phyloP scores from a whole-genome alignment of 2,888 invertebrate genomes.

The Molorchus minor region DNA sequence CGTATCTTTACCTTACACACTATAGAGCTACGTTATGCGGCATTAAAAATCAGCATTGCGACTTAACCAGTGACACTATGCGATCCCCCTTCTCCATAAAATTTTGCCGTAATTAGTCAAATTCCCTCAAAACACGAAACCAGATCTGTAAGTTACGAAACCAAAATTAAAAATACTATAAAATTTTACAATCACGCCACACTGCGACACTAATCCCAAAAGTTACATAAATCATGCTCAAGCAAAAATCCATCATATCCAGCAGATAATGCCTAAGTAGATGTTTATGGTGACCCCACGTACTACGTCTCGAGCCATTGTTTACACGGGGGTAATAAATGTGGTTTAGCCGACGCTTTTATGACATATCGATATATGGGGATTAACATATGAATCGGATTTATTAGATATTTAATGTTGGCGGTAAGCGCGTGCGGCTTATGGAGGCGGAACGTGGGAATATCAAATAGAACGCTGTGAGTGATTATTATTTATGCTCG shows the following conservation, averaged over 20 bases:
- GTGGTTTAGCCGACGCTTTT: slow-evolving; percentile 58
- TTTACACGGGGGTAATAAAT: slow-evolving; percentile 62
- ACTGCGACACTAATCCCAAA: slow-evolving; percentile 43
- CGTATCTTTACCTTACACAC: no score
- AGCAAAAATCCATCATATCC: slow-evolving; percentile 56
- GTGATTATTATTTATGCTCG: slow-evolving; percentile 61
- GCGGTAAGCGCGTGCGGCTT: slow-evolving; percentile 56
- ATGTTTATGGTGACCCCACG: slow-evolving; percentile 54
- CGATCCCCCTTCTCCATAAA: no score
- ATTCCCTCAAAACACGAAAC: no score
- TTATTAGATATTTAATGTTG: slow-evolving; percentile 63
- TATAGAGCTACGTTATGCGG: no score
- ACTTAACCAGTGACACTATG: no score
- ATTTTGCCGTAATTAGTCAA: no score
- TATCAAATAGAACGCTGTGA: slow-evolving; percentile 58
- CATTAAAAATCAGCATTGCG: no score
- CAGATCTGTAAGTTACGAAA: no score
- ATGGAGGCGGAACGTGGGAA: slow-evolving; percentile 61
- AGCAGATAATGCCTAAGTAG: slow-evolving; percentile 56
- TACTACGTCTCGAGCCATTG: slow-evolving; percentile 50
- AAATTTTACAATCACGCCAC: slow-evolving; percentile 15
- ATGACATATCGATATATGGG: slow-evolving; percentile 59
- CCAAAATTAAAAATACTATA: not conserved
- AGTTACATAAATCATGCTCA: slow-evolving; percentile 53
- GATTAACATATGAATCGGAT: slow-evolving; percentile 64